phyloP scores from a whole-genome alignment of 2,888 invertebrate species.

The Parnassius smintheus region DNA sequence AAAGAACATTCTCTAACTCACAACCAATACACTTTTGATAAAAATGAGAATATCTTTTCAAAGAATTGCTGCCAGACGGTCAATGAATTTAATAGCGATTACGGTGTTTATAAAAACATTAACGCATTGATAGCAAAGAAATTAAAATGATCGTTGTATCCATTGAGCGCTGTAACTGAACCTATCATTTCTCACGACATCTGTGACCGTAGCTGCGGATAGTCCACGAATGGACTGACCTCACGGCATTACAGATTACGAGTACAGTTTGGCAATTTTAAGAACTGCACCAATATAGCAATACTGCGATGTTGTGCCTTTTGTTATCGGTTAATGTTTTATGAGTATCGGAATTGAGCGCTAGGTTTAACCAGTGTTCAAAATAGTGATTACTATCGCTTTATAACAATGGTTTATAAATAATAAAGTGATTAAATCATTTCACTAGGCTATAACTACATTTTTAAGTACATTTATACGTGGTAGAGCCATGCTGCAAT shows the following conservation, averaged over 20 bases:
- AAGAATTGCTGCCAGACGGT: conserved; percentile 18
- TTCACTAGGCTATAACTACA: too few relatives aligned
- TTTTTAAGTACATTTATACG: too few relatives aligned
- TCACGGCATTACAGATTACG: too few relatives aligned
- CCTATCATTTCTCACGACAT: too few relatives aligned
- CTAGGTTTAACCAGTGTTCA: too few relatives aligned
- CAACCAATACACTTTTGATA: background rate
- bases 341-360: too few relatives aligned
- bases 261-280: background rate
- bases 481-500: too few relatives aligned
- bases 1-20: background rate
- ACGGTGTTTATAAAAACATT: conserved; percentile 23
- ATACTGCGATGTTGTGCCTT: background rate
- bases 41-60: conserved; percentile 8
- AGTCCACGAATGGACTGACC: too few relatives aligned
- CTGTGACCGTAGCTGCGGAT: too few relatives aligned
- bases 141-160: conserved; percentile 8
- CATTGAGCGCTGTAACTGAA: background rate
- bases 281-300: background rate
- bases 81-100: conserved; percentile 25
- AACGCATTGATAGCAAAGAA: conserved; percentile 20
- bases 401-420: too few relatives aligned
- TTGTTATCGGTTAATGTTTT: background rate
- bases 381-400: too few relatives aligned
- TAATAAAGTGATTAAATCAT: too few relatives aligned